These are phyloP conservation scores for Rhinogobius similis DNA, from an alignment of 2,113 vertebrate species.

Conservation along the genomic window DNA sequence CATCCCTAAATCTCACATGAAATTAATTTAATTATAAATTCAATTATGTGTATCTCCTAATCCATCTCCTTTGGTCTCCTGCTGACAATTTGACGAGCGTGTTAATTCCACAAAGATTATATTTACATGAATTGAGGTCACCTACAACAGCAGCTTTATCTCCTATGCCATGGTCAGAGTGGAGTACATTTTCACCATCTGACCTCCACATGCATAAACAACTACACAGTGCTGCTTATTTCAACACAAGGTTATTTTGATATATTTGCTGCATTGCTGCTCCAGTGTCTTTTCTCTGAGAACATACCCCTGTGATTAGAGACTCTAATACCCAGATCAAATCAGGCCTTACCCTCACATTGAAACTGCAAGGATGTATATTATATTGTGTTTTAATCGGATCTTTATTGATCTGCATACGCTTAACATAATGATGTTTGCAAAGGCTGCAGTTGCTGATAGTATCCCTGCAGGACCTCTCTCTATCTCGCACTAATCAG, in stretches of 20 bases:
- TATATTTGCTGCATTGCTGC: slow-evolving; percentile 41
- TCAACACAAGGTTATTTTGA: slow-evolving; percentile 41
- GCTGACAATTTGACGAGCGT: slow-evolving; percentile 7
- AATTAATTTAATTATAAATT: background rate
- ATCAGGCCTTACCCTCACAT: slow-evolving; percentile 21
- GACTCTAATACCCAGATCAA: slow-evolving; percentile 47
- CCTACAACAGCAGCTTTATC: slow-evolving; percentile 26
- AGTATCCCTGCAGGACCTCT: slow-evolving; percentile 22
- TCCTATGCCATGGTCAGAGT: slow-evolving; percentile 10
- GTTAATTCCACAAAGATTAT: slow-evolving; percentile 30
- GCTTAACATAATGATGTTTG: slow-evolving; percentile 42
- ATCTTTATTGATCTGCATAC: slow-evolving; percentile 51
- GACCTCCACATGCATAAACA: slow-evolving; percentile 24
- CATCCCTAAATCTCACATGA: slow-evolving; percentile 21
- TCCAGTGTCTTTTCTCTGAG: background rate
- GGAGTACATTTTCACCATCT: slow-evolving; percentile 21
- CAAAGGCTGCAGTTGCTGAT: slow-evolving; percentile 16
- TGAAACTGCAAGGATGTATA: slow-evolving; percentile 37
- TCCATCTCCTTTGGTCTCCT: slow-evolving; percentile 9
- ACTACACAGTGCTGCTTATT: slow-evolving; percentile 24
- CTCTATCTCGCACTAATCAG: slow-evolving; percentile 23
- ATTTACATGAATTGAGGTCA: slow-evolving; percentile 44
- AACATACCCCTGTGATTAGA: slow-evolving; percentile 41
- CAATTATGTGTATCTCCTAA: slow-evolving; percentile 12
- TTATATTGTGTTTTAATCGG: slow-evolving; percentile 46